Base-by-base conservation (phyloP, 2,888 invertebrate genomes). In the Hypolimnas misippus region DNA sequence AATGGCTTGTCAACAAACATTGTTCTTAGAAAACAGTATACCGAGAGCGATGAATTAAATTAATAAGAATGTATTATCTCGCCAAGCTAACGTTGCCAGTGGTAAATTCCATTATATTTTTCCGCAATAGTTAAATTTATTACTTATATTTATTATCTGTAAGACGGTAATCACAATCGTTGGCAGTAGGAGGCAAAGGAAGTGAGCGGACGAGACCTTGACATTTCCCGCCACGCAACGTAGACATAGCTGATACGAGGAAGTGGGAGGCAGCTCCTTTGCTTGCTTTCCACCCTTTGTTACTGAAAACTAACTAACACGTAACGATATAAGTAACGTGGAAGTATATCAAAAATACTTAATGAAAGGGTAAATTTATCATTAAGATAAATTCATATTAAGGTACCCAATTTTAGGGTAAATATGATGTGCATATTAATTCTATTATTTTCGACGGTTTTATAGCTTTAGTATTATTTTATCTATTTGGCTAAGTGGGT, bases 131-230 rank as follows among this genome's bases (percentile, higher is more conserved):
- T 62, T 65, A 58, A 69, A 71, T 70, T 65, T 68, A 69, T 67
- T 66, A 53, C 58, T 67, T 63, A 62, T 66, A 69, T 66, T 70
- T 69, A 70, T 69, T 68, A 68, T 67, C 55, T 57, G 62, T 65
- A 62, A 69, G 70, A 66, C 73, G 71, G 72, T 74, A 73, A 76
- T 73, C 63, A 68, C 70, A 74, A 74, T 72, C 72, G 73, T 65
- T 59, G 63, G 61, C 58, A 53, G 53, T 61, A 70, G 65, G 61
- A 63, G 73, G 68, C 83, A 75, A 81, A 89, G 89, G 90, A 91
- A 91, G 90, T 90, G 88, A 91, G 78, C 83, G 91, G 85, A 70
- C 71, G 70, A 76, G 86, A 74, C 91, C 91, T 90, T 91, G 91
- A 89, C 91, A 91, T 91, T 91, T 88, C 82, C 83, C 78, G 77